Base-by-base conservation (phyloP, 2,113 vertebrate species). In the Plecturocebus donacophilus region DNA sequence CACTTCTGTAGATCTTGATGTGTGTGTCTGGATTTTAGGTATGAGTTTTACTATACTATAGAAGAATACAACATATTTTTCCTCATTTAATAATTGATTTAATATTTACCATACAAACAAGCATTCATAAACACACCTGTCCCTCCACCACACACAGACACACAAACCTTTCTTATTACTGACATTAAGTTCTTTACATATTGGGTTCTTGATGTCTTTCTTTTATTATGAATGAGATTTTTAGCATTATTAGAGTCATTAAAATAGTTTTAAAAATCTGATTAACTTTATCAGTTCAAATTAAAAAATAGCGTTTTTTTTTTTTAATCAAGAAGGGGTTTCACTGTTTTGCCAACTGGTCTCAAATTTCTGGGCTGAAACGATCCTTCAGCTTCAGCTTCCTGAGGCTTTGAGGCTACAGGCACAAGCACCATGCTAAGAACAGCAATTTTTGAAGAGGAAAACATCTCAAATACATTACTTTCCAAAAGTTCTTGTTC, bases 141-240 rank as follows among this genome's bases (percentile, higher is more conserved):
- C 40, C 27, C 8, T 77, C 75, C 45, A 32, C 7, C 25, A 17
- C 42, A 30, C 27, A 23, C 6, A 85, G 25, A 25, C 16, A 16
- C 4, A 49, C 13, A 27, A 17, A 49, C 2, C 58, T 7, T 30
- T 10, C 20, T 71, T 75, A 79, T 75, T 47, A 73, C 70, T 91
- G 40, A 2, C 20, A 71, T 1, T 49, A 91, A 1, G 0, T 0
- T 0, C 76, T 79, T 90, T 85, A 17, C 27, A 23, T 81, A 27
- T 40, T 80, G 49, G 13, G 3, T 8, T 35, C 6, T 84, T 94
- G 68, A 49, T 90, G 17, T 30, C 11, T 94, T 89, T 70, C 10
- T 82, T 52, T 52, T 52, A 79, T 76, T 86, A 79, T 91, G 87
- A 45, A 68, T 91, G 5, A 68, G 3, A 85, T 90, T 71, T 94